These are phyloP conservation scores for Dolichoris vasculosae DNA, from an alignment of 1,140 invertebrate species.

Conservation along the genomic window DNA sequence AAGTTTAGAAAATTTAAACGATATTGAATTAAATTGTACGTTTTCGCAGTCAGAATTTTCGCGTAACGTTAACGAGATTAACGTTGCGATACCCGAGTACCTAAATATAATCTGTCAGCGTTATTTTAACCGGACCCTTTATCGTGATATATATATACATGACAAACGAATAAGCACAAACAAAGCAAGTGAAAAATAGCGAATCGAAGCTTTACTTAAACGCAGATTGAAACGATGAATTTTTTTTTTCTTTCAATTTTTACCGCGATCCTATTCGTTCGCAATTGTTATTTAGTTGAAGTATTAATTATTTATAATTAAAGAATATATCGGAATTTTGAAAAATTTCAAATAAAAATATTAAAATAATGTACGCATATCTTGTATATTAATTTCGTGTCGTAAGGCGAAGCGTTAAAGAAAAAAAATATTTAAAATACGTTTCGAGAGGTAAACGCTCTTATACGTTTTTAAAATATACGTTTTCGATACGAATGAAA, in stretches of 20 bases:
- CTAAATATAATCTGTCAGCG: conserved; percentile 14
- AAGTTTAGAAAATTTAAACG: not conserved
- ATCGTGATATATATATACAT: conserved; percentile 34
- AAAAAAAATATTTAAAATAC: not conserved
- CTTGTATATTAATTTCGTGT: not conserved
- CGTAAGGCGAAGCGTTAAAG: not conserved
- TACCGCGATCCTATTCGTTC: conserved; percentile 19
- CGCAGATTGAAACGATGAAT: not conserved
- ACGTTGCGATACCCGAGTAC: conserved; percentile 14
- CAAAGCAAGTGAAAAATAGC: not conserved
- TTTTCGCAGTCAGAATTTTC: conserved; percentile 42
- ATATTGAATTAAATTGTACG: not conserved
- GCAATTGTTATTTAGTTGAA: conserved; percentile 4
- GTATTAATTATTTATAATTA: not conserved
- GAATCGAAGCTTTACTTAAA: not conserved
- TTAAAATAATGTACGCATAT: not conserved
- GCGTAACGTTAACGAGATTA: conserved; percentile 5
- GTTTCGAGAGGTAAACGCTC: not conserved
- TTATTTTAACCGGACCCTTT: conserved; percentile 16
- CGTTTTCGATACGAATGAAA: not conserved
- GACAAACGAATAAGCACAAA: conserved; percentile 7
- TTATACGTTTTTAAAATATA: conserved; percentile 14
- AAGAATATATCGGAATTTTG: not conserved
- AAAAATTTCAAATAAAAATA: not conserved
- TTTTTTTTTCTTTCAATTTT: not conserved